Conservation (phyloP, 1,140 invertebrate genomes). For the Diorhabda carinulata region DNA sequence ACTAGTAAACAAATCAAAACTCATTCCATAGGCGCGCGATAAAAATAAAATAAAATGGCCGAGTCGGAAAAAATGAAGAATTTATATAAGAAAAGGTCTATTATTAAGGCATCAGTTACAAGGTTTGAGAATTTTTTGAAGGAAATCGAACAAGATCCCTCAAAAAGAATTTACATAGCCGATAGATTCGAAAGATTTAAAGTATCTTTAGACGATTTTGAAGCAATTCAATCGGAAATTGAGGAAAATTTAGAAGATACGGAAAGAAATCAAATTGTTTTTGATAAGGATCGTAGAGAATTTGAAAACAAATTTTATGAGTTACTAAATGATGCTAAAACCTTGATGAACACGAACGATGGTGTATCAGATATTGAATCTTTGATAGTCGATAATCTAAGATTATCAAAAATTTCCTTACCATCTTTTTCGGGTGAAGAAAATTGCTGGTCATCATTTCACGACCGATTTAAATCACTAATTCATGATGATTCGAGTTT, state of each 20-base stretch:
- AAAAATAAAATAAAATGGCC: no score
- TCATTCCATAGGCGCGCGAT: no score
- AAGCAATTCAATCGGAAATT: conserved; percentile 12
- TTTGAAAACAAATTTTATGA: no score
- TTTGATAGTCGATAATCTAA: background rate
- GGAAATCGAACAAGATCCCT: background rate
- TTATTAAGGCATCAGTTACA: no score
- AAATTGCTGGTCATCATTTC: no score
- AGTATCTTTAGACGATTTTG: background rate
- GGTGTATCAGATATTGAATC: background rate
- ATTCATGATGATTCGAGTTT: no score
- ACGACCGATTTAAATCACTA: no score
- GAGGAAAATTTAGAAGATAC: background rate
- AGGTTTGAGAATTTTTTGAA: conserved; percentile 6
- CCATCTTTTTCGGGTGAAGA: conserved; percentile 24
- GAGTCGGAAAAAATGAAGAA: no score
- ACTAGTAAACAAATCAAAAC: no score
- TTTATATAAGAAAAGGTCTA: no score
- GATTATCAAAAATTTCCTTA: conserved; percentile 32
- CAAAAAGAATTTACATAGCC: background rate
- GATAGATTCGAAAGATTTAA: conserved; percentile 1
- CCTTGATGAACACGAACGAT: background rate
- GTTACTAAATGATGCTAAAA: no score
- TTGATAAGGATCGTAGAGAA: background rate
- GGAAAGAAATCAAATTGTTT: conserved; percentile 10